Base-by-base conservation (phyloP, 2,797 vertebrate species). In the Betta splendens region DNA sequence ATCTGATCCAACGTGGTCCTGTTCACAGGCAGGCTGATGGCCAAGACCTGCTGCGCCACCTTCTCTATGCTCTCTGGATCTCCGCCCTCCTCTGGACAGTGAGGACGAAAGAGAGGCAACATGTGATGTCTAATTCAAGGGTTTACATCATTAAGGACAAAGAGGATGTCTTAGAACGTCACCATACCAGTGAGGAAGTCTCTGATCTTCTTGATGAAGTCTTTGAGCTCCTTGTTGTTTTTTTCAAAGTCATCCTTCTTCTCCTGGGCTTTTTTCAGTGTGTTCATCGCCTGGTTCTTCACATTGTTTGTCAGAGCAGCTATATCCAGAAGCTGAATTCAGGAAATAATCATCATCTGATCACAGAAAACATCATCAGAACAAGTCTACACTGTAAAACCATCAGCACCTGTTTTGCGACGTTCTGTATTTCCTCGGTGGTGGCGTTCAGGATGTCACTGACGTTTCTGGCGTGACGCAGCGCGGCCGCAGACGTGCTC, bases 21-120 rank as follows among this genome's bases (percentile, higher is more conserved):
- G 73, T 92, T 93, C 66, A 92, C 73, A 0, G 94, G 94, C 48
- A 95, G 76, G 3, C 84, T 83, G 77, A 97, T 94, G 0, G 87
- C 81, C 86, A 98, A 61, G 20, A 94, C 94, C 61, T 92, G 85
- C 68, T 43, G 78, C 4, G 94, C 94, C 71, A 95, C 90, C 47
- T 93, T 89, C 71, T 95, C 93, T 2, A 97, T 94, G 86, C 93
- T 95, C 67, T 89, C 89, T 0, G 93, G 93, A 68, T 96, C 94
- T 0, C 94, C 94, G 46, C 94, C 95, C 62, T 96, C 94, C 88
- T 94, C 94, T 97, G 79, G 23, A 51, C n/a, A 53, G 11, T 12
- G 64, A 10, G 10, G 6, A 45, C 17, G 17, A 57, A 13, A 17
- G 3, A 25, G 3, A 53, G 6, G 25, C 28, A 58, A 33, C 1